Percentiles rank a stretch among this genome's conserved stretches.
Conservation (phyloP, 30 jellyfish, hydroid and myxozoan species). For the Aurelia aurita complex sp. Pacific region DNA sequence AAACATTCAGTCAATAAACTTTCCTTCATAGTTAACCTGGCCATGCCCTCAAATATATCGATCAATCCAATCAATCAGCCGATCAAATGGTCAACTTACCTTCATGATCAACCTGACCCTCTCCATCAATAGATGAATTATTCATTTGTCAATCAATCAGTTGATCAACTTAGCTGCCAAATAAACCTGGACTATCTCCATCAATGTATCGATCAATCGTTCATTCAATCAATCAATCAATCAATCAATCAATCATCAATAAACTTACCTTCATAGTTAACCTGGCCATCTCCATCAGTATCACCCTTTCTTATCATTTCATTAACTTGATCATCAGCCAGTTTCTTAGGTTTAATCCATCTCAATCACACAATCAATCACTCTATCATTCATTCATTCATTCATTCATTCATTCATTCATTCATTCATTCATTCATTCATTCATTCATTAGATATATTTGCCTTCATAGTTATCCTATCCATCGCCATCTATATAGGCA, state of each 20-base stretch:
- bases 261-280: constrained; percentile 83
- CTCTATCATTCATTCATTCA: too few relatives aligned
- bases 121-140: too few relatives aligned
- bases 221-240: not conserved
- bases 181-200: constrained; percentile 90
- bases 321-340: constrained; percentile 91
- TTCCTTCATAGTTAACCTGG: too few relatives aligned
- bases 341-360: constrained; percentile 15
- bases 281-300: constrained; percentile 95
- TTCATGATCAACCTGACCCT: too few relatives aligned
- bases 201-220: constrained; percentile 25
- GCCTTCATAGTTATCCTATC: constrained; percentile 92
- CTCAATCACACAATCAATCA: not conserved
- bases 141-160: not conserved
- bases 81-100: too few relatives aligned
- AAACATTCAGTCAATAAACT: too few relatives aligned
- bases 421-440: not conserved
- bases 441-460: not conserved
- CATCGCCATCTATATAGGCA: constrained; percentile 86
- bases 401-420: too few relatives aligned
- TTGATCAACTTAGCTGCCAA: constrained; percentile 65
- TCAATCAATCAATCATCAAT: not conserved
- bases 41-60: too few relatives aligned
- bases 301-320: constrained; percentile 96
- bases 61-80: too few relatives aligned